These are phyloP conservation scores for Erpobdella octoculata DNA, from an alignment of 2,888 invertebrate species.

Conservation along the genomic window DNA sequence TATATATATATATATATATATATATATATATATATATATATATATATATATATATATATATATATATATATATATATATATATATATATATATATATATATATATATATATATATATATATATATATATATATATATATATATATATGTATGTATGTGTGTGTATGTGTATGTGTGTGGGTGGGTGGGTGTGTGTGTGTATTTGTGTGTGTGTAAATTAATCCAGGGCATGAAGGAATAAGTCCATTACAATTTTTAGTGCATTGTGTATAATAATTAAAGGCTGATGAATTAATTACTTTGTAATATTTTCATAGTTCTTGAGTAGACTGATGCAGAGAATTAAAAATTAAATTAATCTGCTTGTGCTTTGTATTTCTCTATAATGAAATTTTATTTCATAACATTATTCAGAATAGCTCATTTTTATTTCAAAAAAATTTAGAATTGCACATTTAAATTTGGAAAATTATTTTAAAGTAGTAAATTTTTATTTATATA, in stretches of 20 bases:
- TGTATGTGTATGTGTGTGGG: not conserved
- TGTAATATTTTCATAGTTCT: not conserved
- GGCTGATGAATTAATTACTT: not conserved
- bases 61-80: not conserved
- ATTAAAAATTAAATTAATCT: not conserved
- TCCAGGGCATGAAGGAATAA: too few relatives aligned
- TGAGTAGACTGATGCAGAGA: not conserved
- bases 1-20: not conserved
- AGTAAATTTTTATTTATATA: too few relatives aligned
- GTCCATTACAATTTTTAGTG: too few relatives aligned
- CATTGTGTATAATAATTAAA: not conserved
- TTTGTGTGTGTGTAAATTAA: not conserved
- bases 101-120: not conserved
- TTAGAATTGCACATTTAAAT: too few relatives aligned
- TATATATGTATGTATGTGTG: not conserved
- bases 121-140: conserved; percentile 5
- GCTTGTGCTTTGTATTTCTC: not conserved
- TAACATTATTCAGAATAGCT: too few relatives aligned
- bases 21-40: not conserved
- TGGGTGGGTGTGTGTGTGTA: not conserved
- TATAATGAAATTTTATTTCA: not conserved
- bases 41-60: not conserved
- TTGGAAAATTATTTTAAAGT: too few relatives aligned
- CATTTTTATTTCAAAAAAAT: too few relatives aligned
- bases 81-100: not conserved